These are phyloP conservation scores for Allacma fusca DNA, from an alignment of 2,888 invertebrate species.

Conservation along the genomic window DNA sequence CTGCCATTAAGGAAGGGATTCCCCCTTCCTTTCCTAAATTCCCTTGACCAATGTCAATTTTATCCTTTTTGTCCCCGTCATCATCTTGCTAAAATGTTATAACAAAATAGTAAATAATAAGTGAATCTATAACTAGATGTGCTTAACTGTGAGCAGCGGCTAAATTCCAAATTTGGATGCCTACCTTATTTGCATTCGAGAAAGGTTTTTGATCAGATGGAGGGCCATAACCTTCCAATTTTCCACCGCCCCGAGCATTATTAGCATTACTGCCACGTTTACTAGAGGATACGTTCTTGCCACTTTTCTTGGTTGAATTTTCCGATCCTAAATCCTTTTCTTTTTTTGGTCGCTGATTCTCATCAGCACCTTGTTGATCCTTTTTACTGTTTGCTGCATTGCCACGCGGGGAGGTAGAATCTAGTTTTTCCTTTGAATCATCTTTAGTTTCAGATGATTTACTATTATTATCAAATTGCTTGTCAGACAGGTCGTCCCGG, in stretches of 20 bases:
- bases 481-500: conserved; percentile 9
- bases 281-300: conserved; percentile 14
- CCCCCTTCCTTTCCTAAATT: neutral
- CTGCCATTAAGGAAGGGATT: conserved; percentile 42
- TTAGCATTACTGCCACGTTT: conserved; percentile 35
- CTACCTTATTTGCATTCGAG: conserved; percentile 45
- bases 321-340: neutral
- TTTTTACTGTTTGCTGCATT: neutral
- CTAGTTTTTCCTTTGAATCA: conserved; percentile 6
- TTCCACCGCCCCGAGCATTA: conserved; percentile 64
- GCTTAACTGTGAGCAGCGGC: too few species aligned
- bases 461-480: neutral
- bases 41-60: conserved; percentile 8
- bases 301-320: conserved; percentile 7
- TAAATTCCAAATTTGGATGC: neutral
- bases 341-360: conserved; percentile 25
- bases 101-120: too few species aligned
- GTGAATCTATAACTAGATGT: too few species aligned
- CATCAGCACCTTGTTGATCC: neutral
- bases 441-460: conserved; percentile 18
- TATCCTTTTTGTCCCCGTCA: conserved; percentile 16
- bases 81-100: neutral
- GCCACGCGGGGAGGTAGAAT: neutral
- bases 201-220: conserved; percentile 82
- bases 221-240: conserved; percentile 81